Conservation (phyloP, 2,113 vertebrate species). For the Sylvietta virens region DNA sequence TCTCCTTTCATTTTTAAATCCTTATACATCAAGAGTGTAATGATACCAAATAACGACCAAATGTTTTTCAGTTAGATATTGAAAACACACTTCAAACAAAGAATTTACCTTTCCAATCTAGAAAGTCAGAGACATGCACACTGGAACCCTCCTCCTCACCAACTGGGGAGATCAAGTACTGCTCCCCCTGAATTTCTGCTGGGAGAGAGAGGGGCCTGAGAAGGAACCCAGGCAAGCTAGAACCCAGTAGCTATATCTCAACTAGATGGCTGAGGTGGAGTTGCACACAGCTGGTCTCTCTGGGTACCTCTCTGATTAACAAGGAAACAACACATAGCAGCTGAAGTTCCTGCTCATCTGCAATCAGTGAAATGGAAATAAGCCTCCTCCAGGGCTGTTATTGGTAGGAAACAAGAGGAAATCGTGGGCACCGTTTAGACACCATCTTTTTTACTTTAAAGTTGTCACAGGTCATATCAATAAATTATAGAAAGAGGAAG, state of each 20-base stretch:
- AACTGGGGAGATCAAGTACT: not conserved
- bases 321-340: conserved; percentile 10
- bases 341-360: not conserved
- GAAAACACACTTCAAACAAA: not conserved
- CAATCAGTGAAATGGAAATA: conserved; percentile 40
- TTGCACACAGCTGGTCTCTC: conserved; percentile 12
- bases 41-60: not conserved
- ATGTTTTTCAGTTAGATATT: not conserved
- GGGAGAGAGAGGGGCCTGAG: not conserved
- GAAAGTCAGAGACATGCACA: not conserved
- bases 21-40: not conserved
- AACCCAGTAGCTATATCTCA: not conserved
- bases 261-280: not conserved
- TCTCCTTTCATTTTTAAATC: conserved; percentile 2
- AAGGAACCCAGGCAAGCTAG: not conserved
- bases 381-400: not conserved
- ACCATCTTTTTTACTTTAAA: not conserved
- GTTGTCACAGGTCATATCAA: conserved; percentile 6
- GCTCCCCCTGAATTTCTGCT: not conserved
- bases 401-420: not conserved
- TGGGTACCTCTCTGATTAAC: conserved; percentile 22
- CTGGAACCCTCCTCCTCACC: not conserved
- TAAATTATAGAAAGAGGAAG: not conserved
- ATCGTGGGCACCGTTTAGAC: not conserved
- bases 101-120: not conserved